Percentiles rank a stretch among this genome's conserved stretches.
These are phyloP conservation scores for Diarsia mendica DNA, from an alignment of 2,888 invertebrate species.

Conservation along the genomic window DNA sequence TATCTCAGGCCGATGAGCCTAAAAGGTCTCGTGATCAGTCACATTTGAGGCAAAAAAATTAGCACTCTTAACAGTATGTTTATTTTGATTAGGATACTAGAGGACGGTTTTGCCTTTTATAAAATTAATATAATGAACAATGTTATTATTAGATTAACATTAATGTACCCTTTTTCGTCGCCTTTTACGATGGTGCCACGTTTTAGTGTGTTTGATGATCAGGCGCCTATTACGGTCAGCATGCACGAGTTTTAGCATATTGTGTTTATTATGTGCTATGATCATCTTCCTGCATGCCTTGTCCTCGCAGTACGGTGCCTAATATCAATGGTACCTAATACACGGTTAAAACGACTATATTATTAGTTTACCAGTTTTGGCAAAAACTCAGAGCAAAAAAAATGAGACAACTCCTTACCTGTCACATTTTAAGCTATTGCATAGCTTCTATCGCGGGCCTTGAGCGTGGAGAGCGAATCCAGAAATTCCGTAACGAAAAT, in stretches of 20 bases:
- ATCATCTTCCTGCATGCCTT: too few species aligned
- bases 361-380: not conserved
- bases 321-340: not conserved
- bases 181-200: not conserved
- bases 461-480: too few species aligned
- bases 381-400: not conserved
- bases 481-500: too few species aligned
- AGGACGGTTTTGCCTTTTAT: not conserved
- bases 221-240: not conserved
- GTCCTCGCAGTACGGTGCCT: too few species aligned
- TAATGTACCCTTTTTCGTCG: not conserved
- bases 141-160: too few species aligned
- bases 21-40: conserved; percentile 6
- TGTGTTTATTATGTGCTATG: not conserved
- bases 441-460: too few species aligned
- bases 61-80: not conserved
- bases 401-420: too few species aligned
- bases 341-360: not conserved
- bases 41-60: not conserved
- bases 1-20: not conserved
- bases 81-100: not conserved
- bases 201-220: not conserved
- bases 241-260: not conserved
- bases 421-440: too few species aligned
- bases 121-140: not conserved